Evolutionary conservation across 1,140 invertebrate genomes (phyloP).

Genomic region (Achroia grisella): DNA sequence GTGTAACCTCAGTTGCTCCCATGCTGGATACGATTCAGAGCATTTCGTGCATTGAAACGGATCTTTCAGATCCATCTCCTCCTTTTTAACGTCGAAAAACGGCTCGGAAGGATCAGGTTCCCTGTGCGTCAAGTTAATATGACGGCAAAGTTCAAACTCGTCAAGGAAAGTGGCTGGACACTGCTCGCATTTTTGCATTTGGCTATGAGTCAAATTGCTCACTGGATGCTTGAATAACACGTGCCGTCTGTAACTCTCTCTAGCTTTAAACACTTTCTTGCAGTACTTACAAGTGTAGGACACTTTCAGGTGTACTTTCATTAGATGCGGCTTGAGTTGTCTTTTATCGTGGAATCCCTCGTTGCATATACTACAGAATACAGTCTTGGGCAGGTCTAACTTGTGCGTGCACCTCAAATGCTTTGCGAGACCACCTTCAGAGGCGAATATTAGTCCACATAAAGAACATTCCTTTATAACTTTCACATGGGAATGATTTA

Average conservation of each 20-base stretch:
- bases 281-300: conserved; percentile 54
- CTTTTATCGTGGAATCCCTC: conserved; percentile 55
- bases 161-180: conserved; percentile 43
- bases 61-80: conserved; percentile 41
- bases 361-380: conserved; percentile 51
- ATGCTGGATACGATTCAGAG: conserved; percentile 35
- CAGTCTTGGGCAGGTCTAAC: conserved; percentile 47
- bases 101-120: conserved; percentile 6
- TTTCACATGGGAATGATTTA: conserved; percentile 52
- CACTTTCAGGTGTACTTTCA: conserved; percentile 59
- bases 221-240: conserved; percentile 46
- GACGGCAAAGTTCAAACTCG: conserved; percentile 52
- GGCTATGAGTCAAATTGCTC: conserved; percentile 10
- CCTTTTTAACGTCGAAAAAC: conserved; percentile 28
- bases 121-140: conserved; percentile 39
- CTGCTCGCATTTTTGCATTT: conserved; percentile 45
- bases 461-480: conserved; percentile 46
- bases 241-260: conserved; percentile 56
- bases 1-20: conserved; percentile 44
- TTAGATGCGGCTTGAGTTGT: conserved; percentile 52
- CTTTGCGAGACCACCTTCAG: conserved; percentile 48
- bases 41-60: conserved; percentile 55
- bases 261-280: conserved; percentile 54
- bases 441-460: conserved; percentile 58
- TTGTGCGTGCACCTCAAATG: conserved; percentile 57